Evolutionary conservation across 2,113 vertebrate species (phyloP), one percentile per base, ranked within the genome.

Genomic region (Cervus canadensis): DNA sequence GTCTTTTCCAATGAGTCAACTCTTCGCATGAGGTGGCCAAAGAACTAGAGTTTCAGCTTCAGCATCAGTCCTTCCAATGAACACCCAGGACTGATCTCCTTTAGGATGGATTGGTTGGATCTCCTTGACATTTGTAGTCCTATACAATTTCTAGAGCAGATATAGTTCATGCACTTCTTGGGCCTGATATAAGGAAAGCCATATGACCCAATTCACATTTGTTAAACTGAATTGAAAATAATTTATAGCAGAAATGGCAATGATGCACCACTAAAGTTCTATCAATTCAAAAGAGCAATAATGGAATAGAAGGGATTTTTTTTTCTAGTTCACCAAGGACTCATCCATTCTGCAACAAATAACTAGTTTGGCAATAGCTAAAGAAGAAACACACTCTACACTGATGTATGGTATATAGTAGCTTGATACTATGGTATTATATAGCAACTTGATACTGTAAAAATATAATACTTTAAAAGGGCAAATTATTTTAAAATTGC

Each of bases 141-240:
- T 87, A 87, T 89, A 83, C 5, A 48, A 6, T 87, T 98, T 96
- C 91, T 92, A 21, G 57, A 96, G 71, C 54, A 97, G 78, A 95
- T 94, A 81, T 54, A 94, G 52, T 81, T 97, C 57, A 95, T 76
- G 45, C 97, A 6, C 94, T 98, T 92, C 12, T 64, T 52, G 45
- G 57, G 23, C 13, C 92, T 93, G 48, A 84, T 78, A 40, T 71
- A 93, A 88, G 57, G 28, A 87, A 97, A 96, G 40, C 33, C 19
- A 54, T 94, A 88, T 94, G 64, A 84, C 14, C 21, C 59, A 87
- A 28, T 71, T n/a, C 54, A 92, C 84, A 43, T 93, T 92, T 76
- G n/a, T 83, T 83, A 85, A 96, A 59, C 16, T 87, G 50, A 81
- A 59, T 87, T 96, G 64, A 94, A 97, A 64, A 74, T 91, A 92